Evolutionary conservation across 2,888 invertebrate genomes (phyloP), one percentile per base, ranked within the genome.

Genomic region (Tachina lurida): DNA sequence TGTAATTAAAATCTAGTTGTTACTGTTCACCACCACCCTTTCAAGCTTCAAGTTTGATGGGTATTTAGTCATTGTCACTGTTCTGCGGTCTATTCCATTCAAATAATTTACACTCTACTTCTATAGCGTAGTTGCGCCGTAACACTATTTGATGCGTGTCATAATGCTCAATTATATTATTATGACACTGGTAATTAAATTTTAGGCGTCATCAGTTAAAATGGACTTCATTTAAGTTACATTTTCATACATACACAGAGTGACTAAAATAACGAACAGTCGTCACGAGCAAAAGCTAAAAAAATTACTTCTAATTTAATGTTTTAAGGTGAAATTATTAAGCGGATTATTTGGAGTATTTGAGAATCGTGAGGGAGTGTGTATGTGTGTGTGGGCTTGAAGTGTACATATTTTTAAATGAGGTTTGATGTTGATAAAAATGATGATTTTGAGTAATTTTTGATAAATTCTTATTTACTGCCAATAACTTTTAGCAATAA

Each of bases 141-240:
- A 54, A 56, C 63, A 73, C 47, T 41, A 54, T 82, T 76, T 83
- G 87, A 87, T 88, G 88, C 88, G 88, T 88, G 88, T 88, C 88
- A 88, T 87, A 88, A 88, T 84, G 87, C 87, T 88, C 88, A 88
- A 88, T 88, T 88, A 86, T 86, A 88, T 88, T 83, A 88, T 88
- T 88, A 87, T 88, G 88, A 88, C 88, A 88, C 88, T 83, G 84
- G 87, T 88, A 88, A 88, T 88, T 87, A 88, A 84, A 84, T 78
- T 87, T 84, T 83, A 83, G 86, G 79, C 86, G 79, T 86, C 86
- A 83, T 86, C 86, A 83, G 79, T 79, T 67, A 68, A 83, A 79
- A 80, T 83, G 79, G 76, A 83, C 83, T 86, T 76, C 75, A 83
- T 67, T 83, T 80, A 70, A 77, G 79, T 76, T 60, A 77, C 74